phyloP scores from a whole-genome alignment of 2,113 vertebrate species.

The Fregata magnificens region DNA sequence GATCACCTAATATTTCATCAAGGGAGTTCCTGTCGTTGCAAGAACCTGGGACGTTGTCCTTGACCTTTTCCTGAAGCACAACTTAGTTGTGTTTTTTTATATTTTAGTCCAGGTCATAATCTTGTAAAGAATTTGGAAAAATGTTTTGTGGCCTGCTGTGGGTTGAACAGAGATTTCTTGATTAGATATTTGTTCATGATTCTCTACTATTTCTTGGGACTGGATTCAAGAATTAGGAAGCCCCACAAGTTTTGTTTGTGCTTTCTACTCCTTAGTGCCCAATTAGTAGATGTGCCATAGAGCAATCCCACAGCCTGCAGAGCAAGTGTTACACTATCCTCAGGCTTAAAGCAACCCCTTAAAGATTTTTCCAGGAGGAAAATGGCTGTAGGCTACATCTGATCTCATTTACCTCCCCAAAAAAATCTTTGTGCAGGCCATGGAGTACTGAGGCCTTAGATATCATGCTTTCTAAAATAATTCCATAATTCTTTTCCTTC shows the following conservation, averaged over 20 bases:
- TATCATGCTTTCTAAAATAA: not conserved
- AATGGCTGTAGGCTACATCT: not conserved
- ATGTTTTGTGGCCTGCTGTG: not conserved
- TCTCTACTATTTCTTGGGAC: not conserved
- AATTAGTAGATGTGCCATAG: not conserved
- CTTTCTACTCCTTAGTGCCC: not conserved
- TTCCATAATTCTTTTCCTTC: not conserved
- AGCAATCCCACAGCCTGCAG: not conserved
- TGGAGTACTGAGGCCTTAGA: not conserved
- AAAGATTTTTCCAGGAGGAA: not conserved
- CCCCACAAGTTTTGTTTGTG: not conserved
- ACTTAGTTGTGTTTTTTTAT: not conserved
- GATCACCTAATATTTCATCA: not conserved
- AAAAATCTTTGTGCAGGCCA: not conserved
- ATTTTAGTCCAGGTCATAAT: not conserved
- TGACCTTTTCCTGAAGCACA: not conserved
- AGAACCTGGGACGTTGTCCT: not conserved
- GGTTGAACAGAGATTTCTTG: not conserved
- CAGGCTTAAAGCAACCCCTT: not conserved
- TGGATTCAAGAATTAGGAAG: not conserved
- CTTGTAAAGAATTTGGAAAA: not conserved
- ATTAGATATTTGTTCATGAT: not conserved
- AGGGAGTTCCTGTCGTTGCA: not conserved
- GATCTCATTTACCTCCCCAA: not conserved
- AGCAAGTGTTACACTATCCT: not conserved